Base-by-base conservation (phyloP, 2,113 vertebrate species). In the Xiphophorus couchianus region DNA sequence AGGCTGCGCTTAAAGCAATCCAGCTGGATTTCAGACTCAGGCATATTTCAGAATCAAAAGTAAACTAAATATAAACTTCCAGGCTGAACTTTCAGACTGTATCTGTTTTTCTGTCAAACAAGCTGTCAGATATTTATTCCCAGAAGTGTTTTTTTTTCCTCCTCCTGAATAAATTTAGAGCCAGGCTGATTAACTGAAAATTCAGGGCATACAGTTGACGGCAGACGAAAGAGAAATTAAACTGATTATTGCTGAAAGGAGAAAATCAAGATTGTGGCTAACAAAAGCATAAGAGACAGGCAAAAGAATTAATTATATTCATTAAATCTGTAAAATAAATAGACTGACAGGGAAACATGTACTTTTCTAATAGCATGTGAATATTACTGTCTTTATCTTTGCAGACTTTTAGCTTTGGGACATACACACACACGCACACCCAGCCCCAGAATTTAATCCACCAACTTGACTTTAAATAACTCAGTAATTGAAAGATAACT, bases 61-160 rank as follows among this genome's bases (percentile, higher is more conserved):
- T 51, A 62, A 80, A 76, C 58, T 75, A 77, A 84, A 86, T 81
- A 83, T 75, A 86, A 83, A 78, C 69, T 73, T 90, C 62, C 58
- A 69, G 82, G 58, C 22, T 77, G 62, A 69, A 54, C 37, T 71
- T 78, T 69, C 35, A 64, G 66, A 73, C 39, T 31, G 27, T n/a
- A 14, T 69, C 73, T 73, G 28, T 73, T 75, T 84, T 80, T 54
- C 63, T 54, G n/a, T 28, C 51, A 78, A 77, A 69, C 37, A 73
- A 61, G 76, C 35, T 83, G 67, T 83, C 69, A 77, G 31, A 39
- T 67, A 63, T 39, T 63, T 60, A 77, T 66, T 54, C 64, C 80
- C 64, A 62, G 66, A 25, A 62, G 74, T 35, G 6, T 1, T 19
- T 58, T 70, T 76, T 73, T 58, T 70, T 73, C 48, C 64, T 82